phyloP scores from a whole-genome alignment of 2,888 invertebrate genomes.

The Gastracanthus pulcherrimus region DNA sequence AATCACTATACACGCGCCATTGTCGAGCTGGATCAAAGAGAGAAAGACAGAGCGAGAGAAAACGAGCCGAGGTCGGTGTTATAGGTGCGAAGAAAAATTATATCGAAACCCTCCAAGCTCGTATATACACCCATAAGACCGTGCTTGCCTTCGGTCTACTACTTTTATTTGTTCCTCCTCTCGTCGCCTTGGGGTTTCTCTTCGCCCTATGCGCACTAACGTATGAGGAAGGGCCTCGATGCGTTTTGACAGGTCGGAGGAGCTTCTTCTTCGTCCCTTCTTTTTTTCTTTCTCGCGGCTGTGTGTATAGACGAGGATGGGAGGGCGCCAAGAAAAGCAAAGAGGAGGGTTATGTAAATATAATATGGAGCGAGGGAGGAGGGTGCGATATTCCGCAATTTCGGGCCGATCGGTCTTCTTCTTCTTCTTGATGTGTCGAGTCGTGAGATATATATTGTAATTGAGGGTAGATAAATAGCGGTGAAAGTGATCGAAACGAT shows the following conservation, averaged over 20 bases:
- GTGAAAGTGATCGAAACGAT: no score
- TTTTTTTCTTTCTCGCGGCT: background rate
- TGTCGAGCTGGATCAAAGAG: constrained; percentile 10
- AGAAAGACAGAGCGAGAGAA: constrained; percentile 26
- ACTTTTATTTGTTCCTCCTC: constrained; percentile 13
- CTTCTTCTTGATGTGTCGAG: background rate
- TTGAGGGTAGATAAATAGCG: constrained; percentile 20
- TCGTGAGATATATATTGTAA: constrained; percentile 16
- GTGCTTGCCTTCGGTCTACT: no score
- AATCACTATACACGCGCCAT: constrained; percentile 32
- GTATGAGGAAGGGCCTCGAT: background rate
- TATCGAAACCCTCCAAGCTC: constrained; percentile 58
- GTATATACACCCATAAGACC: constrained; percentile 28
- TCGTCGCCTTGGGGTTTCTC: background rate
- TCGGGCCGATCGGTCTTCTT: constrained; percentile 44
- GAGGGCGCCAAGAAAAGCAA: constrained; percentile 25
- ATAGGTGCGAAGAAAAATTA: constrained; percentile 69
- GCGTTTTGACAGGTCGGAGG: constrained; percentile 1
- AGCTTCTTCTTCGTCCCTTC: background rate
- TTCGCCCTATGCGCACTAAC: background rate
- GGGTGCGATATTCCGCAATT: constrained; percentile 27
- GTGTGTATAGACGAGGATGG: background rate
- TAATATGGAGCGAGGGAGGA: constrained; percentile 3
- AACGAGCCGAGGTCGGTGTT: constrained; percentile 23
- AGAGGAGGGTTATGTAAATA: constrained; percentile 34